Percentiles rank a stretch among this genome's conserved stretches.
Conservation (phyloP, 2,797 vertebrate genomes). For the Rhadinocentrus ornatus region DNA sequence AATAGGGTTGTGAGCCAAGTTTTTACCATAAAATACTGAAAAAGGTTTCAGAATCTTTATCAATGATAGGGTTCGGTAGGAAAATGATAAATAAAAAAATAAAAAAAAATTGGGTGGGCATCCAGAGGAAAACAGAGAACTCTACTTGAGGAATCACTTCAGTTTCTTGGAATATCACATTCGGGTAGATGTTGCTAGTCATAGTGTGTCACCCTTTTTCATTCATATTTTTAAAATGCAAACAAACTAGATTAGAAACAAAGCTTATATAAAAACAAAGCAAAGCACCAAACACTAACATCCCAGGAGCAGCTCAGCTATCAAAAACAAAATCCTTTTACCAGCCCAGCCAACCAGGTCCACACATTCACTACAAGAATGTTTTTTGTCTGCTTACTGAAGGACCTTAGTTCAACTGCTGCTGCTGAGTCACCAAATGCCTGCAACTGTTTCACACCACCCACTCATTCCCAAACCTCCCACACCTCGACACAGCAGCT, state of each 20-base stretch:
- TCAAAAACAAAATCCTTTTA: neutral
- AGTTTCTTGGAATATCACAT: too few species aligned
- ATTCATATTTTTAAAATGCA: too few species aligned
- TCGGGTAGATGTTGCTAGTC: too few species aligned
- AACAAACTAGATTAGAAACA: neutral
- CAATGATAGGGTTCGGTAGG: too few species aligned
- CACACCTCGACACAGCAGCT: neutral
- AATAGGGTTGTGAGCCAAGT: too few species aligned
- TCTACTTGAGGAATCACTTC: too few species aligned
- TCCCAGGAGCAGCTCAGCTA: neutral
- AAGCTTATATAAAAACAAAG: neutral
- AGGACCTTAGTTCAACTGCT: constrained; percentile 8
- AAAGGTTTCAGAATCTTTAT: too few species aligned
- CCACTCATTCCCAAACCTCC: constrained; percentile 18
- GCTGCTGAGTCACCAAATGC: constrained; percentile 58
- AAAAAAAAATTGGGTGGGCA: too few species aligned
- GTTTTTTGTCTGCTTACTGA: constrained; percentile 26
- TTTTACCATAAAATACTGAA: too few species aligned
- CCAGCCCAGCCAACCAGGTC: neutral
- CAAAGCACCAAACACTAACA: neutral
- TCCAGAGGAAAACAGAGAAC: too few species aligned
- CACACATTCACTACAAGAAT: neutral
- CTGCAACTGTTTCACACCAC: neutral
- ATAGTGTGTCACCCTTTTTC: too few species aligned
- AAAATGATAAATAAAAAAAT: too few species aligned